Evolutionary conservation across 2,113 vertebrate genomes (phyloP), one percentile per base, ranked within the genome.

Genomic region (Sinosuthora webbiana): DNA sequence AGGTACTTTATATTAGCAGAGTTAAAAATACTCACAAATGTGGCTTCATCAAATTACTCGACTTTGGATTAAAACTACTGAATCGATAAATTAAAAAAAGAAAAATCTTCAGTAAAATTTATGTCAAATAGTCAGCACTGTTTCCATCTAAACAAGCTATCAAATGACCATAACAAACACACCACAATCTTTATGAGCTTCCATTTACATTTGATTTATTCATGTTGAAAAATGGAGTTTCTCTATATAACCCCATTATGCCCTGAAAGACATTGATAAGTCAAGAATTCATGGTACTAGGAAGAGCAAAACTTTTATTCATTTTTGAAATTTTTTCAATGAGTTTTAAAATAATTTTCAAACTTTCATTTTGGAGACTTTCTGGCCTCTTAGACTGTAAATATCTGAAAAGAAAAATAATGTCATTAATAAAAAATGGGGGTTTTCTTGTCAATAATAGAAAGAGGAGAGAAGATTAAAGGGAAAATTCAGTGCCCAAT

Each of bases 151-250:
- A 93, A 90, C 33, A 93, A 88, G 71, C 27, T 74, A 92, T 75
- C 60, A 74, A 84, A 53, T 62, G 74, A 91, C 73, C 18, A 60
- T 41, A 70, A 57, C 11, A 70, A 86, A 70, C 39, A 63, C 28
- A 92, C 55, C 85, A 75, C 90, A 92, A 41, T 23, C 30, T 93
- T 90, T 92, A 88, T 70, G n/a, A 94, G 10, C 63, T 90, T 94
- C 92, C 63, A 86, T 90, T 91, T 93, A 59, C 10, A 81, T 47
- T 27, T 94, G 68, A 95, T 94, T 95, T 95, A 94, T 91, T 95
- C 11, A 39, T 56, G 47, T 71, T 77, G 71, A n/a, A 86, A 95
- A 96, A 83, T 86, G 30, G 71, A 94, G 4, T 77, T 93, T 80
- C 7, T 1, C 9, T 22, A 41, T 83, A 31, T 45, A 80, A 64